phyloP scores from a whole-genome alignment of 2,888 invertebrate genomes.

The Polymixis flavicincta region DNA sequence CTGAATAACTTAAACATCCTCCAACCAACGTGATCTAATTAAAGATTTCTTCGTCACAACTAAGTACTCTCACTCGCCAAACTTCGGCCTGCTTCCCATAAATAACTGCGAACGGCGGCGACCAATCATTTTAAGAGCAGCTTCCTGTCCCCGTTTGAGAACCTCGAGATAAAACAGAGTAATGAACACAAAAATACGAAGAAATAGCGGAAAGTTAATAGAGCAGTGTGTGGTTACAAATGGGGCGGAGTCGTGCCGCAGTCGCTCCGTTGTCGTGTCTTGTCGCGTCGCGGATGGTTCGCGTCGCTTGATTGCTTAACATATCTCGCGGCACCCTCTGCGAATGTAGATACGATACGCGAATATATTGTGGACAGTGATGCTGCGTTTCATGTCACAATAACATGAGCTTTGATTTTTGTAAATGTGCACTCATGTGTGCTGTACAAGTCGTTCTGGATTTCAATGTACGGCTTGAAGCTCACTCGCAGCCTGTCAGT shows the following conservation, averaged over 20 bases:
- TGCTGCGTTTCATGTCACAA: neutral
- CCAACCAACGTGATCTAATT: slow-evolving; percentile 52
- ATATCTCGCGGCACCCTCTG: slow-evolving; percentile 69
- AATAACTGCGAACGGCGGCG: slow-evolving; percentile 51
- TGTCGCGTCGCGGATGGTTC: slow-evolving; percentile 58
- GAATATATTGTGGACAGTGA: neutral
- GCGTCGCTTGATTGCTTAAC: slow-evolving; percentile 76
- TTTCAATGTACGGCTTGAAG: neutral
- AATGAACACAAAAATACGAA: slow-evolving; percentile 78
- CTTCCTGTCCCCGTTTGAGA: slow-evolving; percentile 56
- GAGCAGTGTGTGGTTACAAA: slow-evolving; percentile 75
- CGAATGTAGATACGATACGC: slow-evolving; percentile 54
- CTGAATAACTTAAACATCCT: slow-evolving; percentile 49
- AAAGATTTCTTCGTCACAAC: slow-evolving; percentile 48
- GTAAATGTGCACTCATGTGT: neutral
- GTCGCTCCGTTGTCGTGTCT: slow-evolving; percentile 39
- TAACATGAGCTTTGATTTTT: neutral
- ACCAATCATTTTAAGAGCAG: slow-evolving; percentile 64
- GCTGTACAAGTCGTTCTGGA: neutral
- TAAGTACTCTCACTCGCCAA: slow-evolving; percentile 28
- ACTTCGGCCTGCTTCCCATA: slow-evolving; percentile 47
- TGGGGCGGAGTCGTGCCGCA: slow-evolving; percentile 57
- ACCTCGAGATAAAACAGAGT: slow-evolving; percentile 74
- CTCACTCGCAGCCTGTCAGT: neutral
- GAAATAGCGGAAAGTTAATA: slow-evolving; percentile 76